Base-by-base conservation (phyloP, 2,888 invertebrate species). In the Tipula confusa region DNA sequence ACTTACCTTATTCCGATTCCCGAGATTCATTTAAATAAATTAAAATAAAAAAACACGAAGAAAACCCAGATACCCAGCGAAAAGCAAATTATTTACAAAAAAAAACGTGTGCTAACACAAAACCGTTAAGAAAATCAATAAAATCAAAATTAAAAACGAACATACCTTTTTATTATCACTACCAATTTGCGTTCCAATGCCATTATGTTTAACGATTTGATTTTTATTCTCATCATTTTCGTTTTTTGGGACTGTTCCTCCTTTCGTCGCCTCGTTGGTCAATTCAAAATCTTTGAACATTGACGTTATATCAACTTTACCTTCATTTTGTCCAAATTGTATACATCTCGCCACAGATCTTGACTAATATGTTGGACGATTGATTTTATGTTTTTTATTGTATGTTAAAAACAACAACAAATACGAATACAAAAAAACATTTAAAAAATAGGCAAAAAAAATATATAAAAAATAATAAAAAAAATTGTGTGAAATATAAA, bases 181-280 rank as follows among this genome's bases (percentile, higher is more conserved):
- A 64, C 82, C 83, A 36, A 79, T 38, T 83, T 84, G 91, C 91
- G 91, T 91, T 91, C 91, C 79, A 4, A 28, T 79, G 4, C 79
- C 83, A 33, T 83, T 36, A 24, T 83, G 29, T 11, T 24, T 29
- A 31, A n/a, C n/a, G 9, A 48, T 48, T 29, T 28, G 13, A 28
- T 83, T 83, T 64, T 83, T 29, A 81, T 81, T 81, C 29, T 31
- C 31, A 31, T 81, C 80, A 28, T 43, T 43, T 9, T 43, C 43
- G 18, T 43, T 43, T n/a, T n/a, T 36, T 36, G 36, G 36, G 43
- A n/a, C 2, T n/a, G 43, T n/a, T n/a, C 64, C 64, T 24, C 64
- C 33, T 6, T 11, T 7, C 13, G 64, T 64, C 18, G 3, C 33
- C 6, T 33, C 33, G 64, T 64, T 64, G 11, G n/a, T 80, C 31